These are phyloP conservation scores for Phoxinus phoxinus DNA, from an alignment of 2,113 vertebrate genomes.

Conservation along the genomic window DNA sequence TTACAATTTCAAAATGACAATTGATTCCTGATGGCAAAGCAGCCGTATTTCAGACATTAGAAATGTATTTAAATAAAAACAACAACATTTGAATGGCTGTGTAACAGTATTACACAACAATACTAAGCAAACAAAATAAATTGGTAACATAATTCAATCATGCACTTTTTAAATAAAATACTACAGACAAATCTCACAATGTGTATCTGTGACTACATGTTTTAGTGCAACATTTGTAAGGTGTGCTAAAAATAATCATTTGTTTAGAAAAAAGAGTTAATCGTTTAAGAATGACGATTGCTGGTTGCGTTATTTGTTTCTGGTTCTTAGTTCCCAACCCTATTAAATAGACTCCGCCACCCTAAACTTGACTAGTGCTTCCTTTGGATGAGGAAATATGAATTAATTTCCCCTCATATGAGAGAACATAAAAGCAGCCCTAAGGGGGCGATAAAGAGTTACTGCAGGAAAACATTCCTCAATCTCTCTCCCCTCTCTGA, in stretches of 20 bases:
- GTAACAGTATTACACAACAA: too few species aligned
- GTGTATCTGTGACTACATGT: background rate
- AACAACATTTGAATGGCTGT: too few species aligned
- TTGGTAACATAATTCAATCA: too few species aligned
- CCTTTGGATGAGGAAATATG: background rate
- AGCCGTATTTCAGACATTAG: too few species aligned
- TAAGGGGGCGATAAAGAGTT: slow-evolving; percentile 27
- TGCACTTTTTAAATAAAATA: background rate
- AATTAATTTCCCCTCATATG: too few species aligned
- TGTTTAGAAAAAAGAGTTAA: background rate
- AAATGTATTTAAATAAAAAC: too few species aligned
- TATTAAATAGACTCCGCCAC: background rate
- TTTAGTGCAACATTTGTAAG: background rate
- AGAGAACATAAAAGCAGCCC: background rate
- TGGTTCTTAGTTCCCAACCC: background rate
- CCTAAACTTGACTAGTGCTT: background rate
- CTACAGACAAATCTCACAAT: background rate
- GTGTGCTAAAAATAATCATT: background rate
- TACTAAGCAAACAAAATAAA: too few species aligned
- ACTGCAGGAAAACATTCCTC: background rate
- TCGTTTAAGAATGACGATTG: background rate
- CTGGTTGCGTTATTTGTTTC: background rate
- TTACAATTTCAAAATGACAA: too few species aligned
- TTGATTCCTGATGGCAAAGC: too few species aligned
- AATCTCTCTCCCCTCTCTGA: background rate